Evolutionary conservation across 2,113 vertebrate genomes (phyloP).

Genomic region (Apeltes quadracus): DNA sequence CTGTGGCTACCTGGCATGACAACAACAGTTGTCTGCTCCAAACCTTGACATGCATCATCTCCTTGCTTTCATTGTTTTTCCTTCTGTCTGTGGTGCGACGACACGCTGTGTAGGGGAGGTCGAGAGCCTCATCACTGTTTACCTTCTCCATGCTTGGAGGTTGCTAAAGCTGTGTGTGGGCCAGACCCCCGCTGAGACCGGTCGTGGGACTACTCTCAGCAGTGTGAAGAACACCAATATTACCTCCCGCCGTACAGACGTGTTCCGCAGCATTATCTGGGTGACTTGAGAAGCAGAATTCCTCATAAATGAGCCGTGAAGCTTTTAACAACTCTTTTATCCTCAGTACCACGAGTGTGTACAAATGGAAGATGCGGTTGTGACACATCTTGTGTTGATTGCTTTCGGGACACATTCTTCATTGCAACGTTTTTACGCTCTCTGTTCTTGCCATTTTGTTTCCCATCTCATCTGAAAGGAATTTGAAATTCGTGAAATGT

Average conservation of each 20-base stretch:
- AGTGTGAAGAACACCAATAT: conserved; percentile 50
- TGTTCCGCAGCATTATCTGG: conserved; percentile 74
- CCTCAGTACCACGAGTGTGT: neutral
- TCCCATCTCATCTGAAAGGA: conserved; percentile 7
- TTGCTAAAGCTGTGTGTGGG: conserved; percentile 71
- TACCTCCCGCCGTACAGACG: conserved; percentile 48
- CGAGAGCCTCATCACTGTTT: conserved; percentile 69
- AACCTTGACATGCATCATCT: conserved; percentile 63
- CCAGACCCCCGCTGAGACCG: conserved; percentile 56
- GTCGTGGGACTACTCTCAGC: conserved; percentile 62
- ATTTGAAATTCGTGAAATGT: neutral
- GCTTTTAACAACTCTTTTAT: conserved; percentile 24
- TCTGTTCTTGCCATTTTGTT: conserved; percentile 7
- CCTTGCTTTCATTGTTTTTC: conserved; percentile 64
- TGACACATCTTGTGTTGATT: neutral
- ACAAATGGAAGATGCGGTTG: conserved; percentile 26
- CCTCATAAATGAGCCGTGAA: conserved; percentile 45
- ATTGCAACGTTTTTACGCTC: neutral
- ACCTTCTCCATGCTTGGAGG: conserved; percentile 68
- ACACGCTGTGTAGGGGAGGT: conserved; percentile 47
- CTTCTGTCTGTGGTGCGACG: conserved; percentile 71
- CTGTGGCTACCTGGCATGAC: conserved; percentile 57
- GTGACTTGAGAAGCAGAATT: conserved; percentile 64
- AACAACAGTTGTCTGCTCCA: conserved; percentile 50
- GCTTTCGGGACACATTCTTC: neutral